These are phyloP conservation scores for Callyntrura sp. DNA, from an alignment of 2,888 invertebrate genomes.

Conservation along the genomic window DNA sequence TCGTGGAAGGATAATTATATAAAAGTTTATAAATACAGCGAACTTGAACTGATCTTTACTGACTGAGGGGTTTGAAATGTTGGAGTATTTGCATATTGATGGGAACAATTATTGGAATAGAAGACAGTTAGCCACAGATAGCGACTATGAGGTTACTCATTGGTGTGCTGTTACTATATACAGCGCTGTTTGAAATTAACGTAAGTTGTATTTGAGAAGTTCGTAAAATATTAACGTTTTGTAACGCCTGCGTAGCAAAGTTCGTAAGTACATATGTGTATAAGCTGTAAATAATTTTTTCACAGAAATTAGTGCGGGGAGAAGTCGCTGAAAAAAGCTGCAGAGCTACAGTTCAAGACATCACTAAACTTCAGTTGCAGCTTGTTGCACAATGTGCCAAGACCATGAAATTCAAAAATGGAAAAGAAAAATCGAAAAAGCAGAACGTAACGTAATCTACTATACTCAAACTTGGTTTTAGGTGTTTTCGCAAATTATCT, in stretches of 20 bases:
- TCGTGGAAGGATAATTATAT: constrained; percentile 7
- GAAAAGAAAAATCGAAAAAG: constrained; percentile 73
- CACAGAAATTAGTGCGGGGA: constrained; percentile 36
- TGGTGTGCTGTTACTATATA: constrained; percentile 6
- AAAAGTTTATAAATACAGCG: constrained; percentile 48
- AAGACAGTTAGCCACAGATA: neutral
- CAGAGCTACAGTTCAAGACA: constrained; percentile 44
- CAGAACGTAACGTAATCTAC: constrained; percentile 43
- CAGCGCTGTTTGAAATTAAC: constrained; percentile 53
- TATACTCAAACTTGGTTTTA: too few species aligned
- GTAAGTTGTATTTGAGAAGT: constrained; percentile 38
- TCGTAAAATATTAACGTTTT: neutral
- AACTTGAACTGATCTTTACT: neutral
- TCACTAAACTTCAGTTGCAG: constrained; percentile 61
- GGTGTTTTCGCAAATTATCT: too few species aligned
- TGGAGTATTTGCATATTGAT: neutral
- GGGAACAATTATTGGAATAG: neutral
- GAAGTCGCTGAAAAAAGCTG: constrained; percentile 65
- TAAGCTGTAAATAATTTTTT: neutral
- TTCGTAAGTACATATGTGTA: too few species aligned
- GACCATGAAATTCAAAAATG: constrained; percentile 72
- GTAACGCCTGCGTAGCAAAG: neutral
- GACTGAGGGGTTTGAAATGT: constrained; percentile 27
- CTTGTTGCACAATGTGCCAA: constrained; percentile 52
- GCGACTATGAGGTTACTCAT: constrained; percentile 44